phyloP scores from a whole-genome alignment of 2,113 vertebrate species.

The Zosterops borbonicus region DNA sequence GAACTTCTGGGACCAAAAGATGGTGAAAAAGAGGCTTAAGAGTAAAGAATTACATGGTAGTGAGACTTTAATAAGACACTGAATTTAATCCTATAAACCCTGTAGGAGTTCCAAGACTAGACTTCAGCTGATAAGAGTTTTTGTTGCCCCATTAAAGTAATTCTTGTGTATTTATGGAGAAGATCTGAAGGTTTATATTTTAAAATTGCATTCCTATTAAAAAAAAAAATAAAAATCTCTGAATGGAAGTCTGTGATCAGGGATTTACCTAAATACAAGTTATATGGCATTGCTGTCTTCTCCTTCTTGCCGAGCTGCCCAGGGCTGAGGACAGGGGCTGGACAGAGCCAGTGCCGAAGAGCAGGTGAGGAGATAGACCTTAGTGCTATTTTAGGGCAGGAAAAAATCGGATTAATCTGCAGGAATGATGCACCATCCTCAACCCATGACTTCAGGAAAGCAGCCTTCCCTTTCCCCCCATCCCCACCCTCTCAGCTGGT shows the following conservation, averaged over 20 bases:
- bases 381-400: background rate
- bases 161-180: background rate
- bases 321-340: background rate
- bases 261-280: background rate
- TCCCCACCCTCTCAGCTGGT: background rate
- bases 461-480: background rate
- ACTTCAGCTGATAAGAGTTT: background rate
- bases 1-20: background rate
- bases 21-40: slow-evolving; percentile 10
- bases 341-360: background rate
- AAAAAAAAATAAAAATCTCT: background rate
- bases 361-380: background rate
- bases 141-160: background rate
- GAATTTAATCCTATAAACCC: background rate
- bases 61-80: background rate
- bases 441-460: background rate
- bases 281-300: background rate
- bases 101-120: background rate
- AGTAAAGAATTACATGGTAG: background rate
- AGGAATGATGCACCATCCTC: background rate
- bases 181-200: background rate
- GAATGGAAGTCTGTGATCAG: background rate
- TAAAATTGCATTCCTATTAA: background rate
- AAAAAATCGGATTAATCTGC: background rate
- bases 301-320: no score